Evolutionary conservation across 1,140 invertebrate species (phyloP), one percentile per base, ranked within the genome.

Genomic region (Chrysoperla carnea): DNA sequence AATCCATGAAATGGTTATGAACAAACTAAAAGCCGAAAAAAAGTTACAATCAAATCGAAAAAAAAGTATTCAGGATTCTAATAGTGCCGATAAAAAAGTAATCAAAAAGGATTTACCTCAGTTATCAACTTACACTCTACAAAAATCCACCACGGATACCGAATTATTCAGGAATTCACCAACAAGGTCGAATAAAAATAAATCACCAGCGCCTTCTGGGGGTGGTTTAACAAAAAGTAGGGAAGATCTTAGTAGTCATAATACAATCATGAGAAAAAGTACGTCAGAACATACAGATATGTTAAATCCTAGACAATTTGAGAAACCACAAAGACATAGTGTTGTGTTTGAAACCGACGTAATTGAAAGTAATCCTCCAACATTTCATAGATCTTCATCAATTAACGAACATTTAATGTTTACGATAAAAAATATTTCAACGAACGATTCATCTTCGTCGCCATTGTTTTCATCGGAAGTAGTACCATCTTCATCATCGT

Each of bases 1-100:
- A 4, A 76, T 81, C 45, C 77, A 83, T 51, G 78, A 84, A 56
- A 65, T 86, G 55, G 70, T 86, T 23, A 79, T 85, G 73, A 79
- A 80, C 40, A 81, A 81, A 54, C 66, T 84, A 37, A 70, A 75
- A 47, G 71, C 74, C 9, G 73, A 77, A 47, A 78, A 76, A 46
- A 76, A 76, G 48, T 68, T 33, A 41, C 12, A 23, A 8, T 8
- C 28, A n/a, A 14, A 37, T 14, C 17, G 28, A 4, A 39, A 39
- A 39, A 15, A 27, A 23, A 11, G 38, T 8, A 27, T 39, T 4
- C 6, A 27, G 1, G 38, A 39, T 11, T 39, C 38, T 4, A 27
- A 11, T 15, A 39, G 17, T 39, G 5, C 5, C 17, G 17, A 23
- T 23, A 23, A 23, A 4, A 33, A 33, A 33, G 4, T 33, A 4